Percentiles rank a stretch among this genome's conserved stretches.
Evolutionary conservation across 1,140 invertebrate species (phyloP).

Genomic region (Hyles vespertilio): DNA sequence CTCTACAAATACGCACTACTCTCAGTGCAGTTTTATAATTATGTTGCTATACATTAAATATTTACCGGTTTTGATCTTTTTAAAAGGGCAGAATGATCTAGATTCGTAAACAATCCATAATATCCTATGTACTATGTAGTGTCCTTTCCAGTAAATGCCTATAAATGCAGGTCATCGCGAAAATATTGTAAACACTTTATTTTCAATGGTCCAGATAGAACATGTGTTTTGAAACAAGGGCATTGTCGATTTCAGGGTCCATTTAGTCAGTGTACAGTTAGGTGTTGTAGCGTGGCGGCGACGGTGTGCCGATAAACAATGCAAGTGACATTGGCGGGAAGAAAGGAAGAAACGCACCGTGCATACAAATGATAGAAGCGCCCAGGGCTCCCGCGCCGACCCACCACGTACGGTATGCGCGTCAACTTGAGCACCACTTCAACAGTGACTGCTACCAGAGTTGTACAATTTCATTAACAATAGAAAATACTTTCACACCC

Average conservation of each 20-base stretch:
- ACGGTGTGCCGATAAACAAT: conserved; percentile 51
- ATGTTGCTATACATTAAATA: conserved; percentile 31
- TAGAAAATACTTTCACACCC: not conserved
- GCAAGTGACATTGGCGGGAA: conserved; percentile 66
- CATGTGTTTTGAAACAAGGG: conserved; percentile 46
- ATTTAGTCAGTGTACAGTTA: conserved; percentile 65
- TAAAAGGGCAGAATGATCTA: conserved; percentile 34
- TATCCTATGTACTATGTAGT: not conserved
- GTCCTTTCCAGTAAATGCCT: too few relatives aligned
- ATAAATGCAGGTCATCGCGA: too few relatives aligned
- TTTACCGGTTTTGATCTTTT: conserved; percentile 38
- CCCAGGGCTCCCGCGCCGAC: conserved; percentile 21
- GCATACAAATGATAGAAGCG: conserved; percentile 58
- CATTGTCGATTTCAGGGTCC: conserved; percentile 72
- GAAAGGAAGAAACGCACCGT: conserved; percentile 62
- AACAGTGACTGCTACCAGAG: not conserved
- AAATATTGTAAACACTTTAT: too few relatives aligned
- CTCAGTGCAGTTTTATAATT: conserved; percentile 28
- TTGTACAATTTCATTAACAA: conserved; percentile 1
- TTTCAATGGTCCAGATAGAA: conserved; percentile 44
- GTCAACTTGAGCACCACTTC: conserved; percentile 8
- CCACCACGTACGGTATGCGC: not conserved
- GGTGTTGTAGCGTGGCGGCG: conserved; percentile 31
- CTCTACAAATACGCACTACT: conserved; percentile 36
- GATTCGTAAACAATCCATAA: conserved; percentile 15